phyloP scores from a whole-genome alignment of 2,888 invertebrate genomes.

The Microchrysa polita region DNA sequence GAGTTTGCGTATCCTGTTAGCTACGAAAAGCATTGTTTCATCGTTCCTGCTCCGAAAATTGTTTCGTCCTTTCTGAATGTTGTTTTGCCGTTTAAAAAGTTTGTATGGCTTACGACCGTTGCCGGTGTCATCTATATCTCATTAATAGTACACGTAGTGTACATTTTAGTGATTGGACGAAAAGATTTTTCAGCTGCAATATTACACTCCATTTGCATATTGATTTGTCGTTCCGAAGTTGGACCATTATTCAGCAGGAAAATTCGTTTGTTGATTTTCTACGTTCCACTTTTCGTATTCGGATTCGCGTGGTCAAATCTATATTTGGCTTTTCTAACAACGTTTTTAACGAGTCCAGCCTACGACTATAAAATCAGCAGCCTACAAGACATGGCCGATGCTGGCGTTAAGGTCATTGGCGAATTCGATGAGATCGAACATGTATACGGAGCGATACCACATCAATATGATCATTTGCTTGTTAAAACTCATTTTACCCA shows the following conservation, averaged over 20 bases:
- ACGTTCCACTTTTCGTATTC: neutral
- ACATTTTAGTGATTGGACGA: neutral
- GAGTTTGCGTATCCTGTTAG: neutral
- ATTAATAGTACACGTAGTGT: neutral
- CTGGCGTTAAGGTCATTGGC: neutral
- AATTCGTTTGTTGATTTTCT: neutral
- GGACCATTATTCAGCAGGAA: neutral
- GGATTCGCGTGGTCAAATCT: neutral
- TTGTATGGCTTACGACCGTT: neutral
- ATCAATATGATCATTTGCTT: neutral
- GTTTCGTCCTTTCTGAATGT: neutral
- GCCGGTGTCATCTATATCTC: neutral
- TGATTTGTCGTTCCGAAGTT: neutral
- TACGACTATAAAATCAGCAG: neutral
- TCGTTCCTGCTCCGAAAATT: neutral
- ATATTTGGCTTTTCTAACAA: neutral
- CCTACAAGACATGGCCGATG: neutral
- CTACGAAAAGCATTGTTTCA: neutral
- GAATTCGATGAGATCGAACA: neutral
- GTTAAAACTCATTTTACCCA: neutral
- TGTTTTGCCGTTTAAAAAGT: neutral
- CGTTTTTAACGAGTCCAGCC: neutral
- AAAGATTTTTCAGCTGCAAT: neutral
- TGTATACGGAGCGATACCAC: neutral
- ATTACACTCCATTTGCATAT: neutral